Conservation (phyloP, 2,888 invertebrate genomes). For the Mesorhabditis belari region DNA sequence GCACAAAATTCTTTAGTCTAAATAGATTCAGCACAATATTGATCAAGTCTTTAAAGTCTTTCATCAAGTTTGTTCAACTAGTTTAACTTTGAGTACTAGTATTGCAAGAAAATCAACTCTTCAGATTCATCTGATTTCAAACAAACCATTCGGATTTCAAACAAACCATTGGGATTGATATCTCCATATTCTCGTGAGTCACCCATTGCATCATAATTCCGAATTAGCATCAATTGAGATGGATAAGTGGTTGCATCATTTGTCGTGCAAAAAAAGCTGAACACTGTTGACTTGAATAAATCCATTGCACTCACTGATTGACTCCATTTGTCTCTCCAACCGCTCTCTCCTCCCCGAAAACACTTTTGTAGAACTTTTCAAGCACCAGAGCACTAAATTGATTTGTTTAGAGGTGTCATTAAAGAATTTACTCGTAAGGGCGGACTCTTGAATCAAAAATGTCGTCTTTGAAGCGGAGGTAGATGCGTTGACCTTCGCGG, state of each 20-base stretch:
- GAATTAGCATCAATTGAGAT: not conserved
- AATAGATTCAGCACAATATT: too few species aligned
- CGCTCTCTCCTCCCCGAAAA: not conserved
- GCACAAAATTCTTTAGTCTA: too few species aligned
- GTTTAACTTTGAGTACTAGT: too few species aligned
- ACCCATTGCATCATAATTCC: not conserved
- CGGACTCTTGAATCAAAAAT: not conserved
- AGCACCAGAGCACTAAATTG: not conserved
- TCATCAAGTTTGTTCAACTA: too few species aligned
- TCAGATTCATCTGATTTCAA: too few species aligned
- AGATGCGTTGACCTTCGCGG: not conserved
- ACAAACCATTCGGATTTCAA: too few species aligned
- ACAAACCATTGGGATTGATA: not conserved
- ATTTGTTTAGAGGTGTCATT: too few species aligned
- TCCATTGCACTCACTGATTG: not conserved
- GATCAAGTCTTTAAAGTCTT: too few species aligned
- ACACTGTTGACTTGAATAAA: not conserved
- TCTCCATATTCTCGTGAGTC: not conserved
- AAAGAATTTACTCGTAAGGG: not conserved
- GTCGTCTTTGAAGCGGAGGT: not conserved
- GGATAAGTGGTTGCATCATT: not conserved
- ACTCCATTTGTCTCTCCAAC: not conserved
- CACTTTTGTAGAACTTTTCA: not conserved
- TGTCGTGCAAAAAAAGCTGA: not conserved
- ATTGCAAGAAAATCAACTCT: too few species aligned